Conservation (phyloP, 2,888 invertebrate species). For the Amphipyra berbera region DNA sequence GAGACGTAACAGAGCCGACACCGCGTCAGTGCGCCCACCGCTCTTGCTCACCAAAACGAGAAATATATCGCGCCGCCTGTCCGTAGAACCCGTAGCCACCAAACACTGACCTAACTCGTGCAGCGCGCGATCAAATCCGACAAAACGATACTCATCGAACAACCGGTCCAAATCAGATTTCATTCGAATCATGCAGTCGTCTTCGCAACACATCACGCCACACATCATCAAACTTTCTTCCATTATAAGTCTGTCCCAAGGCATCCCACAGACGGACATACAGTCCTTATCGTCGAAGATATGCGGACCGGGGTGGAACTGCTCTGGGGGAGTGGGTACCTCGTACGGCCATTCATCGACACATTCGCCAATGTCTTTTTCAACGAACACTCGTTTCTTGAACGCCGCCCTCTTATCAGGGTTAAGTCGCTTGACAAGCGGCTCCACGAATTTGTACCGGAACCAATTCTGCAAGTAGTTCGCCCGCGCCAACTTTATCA, state of each 20-base stretch:
- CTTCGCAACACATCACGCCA: not conserved
- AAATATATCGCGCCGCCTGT: conserved; percentile 76
- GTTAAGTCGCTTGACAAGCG: conserved; percentile 68
- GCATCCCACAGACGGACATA: not conserved
- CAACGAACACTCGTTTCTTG: conserved; percentile 71
- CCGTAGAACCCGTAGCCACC: conserved; percentile 64
- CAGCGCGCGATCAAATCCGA: conserved; percentile 71
- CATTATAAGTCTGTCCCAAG: not conserved
- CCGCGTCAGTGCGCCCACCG: conserved; percentile 68
- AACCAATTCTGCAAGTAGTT: conserved; percentile 68
- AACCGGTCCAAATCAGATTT: conserved; percentile 70
- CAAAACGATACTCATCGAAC: conserved; percentile 75
- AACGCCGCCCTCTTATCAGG: conserved; percentile 62
- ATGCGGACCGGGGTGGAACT: conserved; percentile 2
- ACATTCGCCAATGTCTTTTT: conserved; percentile 63
- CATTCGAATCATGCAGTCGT: not conserved
- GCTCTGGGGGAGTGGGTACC: conserved; percentile 42
- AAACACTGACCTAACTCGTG: conserved; percentile 70
- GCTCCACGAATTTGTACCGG: conserved; percentile 70
- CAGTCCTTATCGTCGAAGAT: conserved; percentile 55
- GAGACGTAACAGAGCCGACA: conserved; percentile 68
- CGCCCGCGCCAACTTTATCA: conserved; percentile 68
- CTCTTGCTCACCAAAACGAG: conserved; percentile 80
- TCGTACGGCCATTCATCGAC: conserved; percentile 68
- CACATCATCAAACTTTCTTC: too few species aligned